Conservation (phyloP, 2,797 vertebrate genomes). For the Catharus ustulatus region DNA sequence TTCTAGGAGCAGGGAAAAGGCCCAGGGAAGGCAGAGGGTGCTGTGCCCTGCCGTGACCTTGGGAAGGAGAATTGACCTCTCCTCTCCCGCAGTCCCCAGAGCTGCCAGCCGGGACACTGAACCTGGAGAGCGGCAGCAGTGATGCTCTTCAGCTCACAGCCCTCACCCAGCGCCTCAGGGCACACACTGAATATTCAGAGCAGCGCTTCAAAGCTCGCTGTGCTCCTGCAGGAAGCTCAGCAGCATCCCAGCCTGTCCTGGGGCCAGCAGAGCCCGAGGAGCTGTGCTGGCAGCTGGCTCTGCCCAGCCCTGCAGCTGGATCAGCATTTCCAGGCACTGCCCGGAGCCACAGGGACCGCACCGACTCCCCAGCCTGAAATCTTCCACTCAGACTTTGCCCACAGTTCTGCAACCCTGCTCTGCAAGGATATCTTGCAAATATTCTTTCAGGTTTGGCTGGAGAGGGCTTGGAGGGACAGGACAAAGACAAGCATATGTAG, state of each 20-base stretch:
- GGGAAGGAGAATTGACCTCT: neutral
- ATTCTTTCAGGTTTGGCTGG: neutral
- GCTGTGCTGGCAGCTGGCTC: neutral
- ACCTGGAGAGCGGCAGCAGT: neutral
- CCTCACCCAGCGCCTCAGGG: neutral
- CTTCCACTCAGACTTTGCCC: neutral
- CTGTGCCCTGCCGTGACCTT: neutral
- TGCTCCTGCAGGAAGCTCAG: neutral
- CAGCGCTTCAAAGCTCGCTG: neutral
- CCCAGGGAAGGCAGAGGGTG: neutral
- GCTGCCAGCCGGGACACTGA: neutral
- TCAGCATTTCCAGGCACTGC: neutral
- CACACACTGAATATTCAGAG: neutral
- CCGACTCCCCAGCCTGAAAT: neutral
- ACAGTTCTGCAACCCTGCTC: neutral
- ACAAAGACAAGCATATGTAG: too few species aligned
- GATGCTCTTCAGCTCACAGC: neutral
- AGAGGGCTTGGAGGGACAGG: neutral
- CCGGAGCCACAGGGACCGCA: neutral
- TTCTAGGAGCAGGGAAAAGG: too few species aligned
- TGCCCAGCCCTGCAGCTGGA: neutral
- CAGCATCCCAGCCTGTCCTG: neutral
- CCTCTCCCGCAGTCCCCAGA: too few species aligned
- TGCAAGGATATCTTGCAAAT: rapidly evolving
- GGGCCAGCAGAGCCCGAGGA: neutral